Conservation (phyloP, 2,888 invertebrate genomes). For the Hirtodrosophila confusa region DNA sequence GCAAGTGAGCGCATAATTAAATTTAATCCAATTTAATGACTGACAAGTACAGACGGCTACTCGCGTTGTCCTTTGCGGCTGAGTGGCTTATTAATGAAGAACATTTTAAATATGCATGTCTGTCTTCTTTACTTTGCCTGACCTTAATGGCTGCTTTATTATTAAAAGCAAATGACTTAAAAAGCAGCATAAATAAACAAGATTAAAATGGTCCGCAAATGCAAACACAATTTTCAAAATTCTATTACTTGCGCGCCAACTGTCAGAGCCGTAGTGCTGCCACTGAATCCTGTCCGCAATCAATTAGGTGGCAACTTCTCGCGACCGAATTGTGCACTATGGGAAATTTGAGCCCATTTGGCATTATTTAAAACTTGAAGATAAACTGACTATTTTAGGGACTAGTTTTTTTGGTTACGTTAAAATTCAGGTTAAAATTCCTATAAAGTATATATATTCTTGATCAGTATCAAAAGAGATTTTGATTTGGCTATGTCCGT, state of each 20-base stretch:
- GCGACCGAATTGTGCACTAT: conserved; percentile 53
- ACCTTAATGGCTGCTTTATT: conserved; percentile 10
- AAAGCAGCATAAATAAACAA: conserved; percentile 4
- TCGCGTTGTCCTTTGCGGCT: conserved; percentile 19
- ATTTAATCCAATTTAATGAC: conserved; percentile 67
- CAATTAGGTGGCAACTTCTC: conserved; percentile 35
- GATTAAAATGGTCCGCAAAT: neutral
- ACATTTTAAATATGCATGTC: conserved; percentile 20
- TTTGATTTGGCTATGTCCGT: too few relatives aligned
- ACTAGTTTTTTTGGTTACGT: too few relatives aligned
- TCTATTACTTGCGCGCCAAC: conserved; percentile 16
- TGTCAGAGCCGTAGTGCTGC: conserved; percentile 15
- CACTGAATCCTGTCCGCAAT: conserved; percentile 28
- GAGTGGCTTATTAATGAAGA: conserved; percentile 18
- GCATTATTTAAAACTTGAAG: too few relatives aligned
- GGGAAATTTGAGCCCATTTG: too few relatives aligned
- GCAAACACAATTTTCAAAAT: neutral
- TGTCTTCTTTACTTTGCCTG: conserved; percentile 1
- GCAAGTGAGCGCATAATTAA: conserved; percentile 65
- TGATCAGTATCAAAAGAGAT: too few relatives aligned
- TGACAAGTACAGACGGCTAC: conserved; percentile 36
- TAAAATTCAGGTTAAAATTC: too few relatives aligned
- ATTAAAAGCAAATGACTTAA: conserved; percentile 14
- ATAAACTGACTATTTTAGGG: too few relatives aligned
- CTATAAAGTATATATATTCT: too few relatives aligned